Percentiles rank a stretch among this genome's conserved stretches.
Conservation (phyloP, 1,140 invertebrate genomes). For the Planococcus citri region DNA sequence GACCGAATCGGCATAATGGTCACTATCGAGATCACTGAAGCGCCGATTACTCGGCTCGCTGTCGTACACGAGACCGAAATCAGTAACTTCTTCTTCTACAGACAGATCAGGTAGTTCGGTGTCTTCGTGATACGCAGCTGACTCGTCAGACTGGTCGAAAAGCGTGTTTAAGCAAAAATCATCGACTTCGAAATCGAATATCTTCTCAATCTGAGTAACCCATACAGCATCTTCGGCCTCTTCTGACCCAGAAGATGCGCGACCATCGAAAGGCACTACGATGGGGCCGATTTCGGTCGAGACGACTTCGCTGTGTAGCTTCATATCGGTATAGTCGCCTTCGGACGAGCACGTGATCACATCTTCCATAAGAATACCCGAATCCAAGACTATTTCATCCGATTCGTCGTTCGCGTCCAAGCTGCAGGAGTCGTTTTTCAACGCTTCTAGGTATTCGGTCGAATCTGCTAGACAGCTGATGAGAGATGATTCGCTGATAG, state of each 20-base stretch:
- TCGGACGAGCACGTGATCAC: background rate
- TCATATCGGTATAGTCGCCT: background rate
- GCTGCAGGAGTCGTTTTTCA: background rate
- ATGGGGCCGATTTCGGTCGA: background rate
- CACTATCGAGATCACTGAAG: too few relatives aligned
- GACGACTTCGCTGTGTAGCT: background rate
- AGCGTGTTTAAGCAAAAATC: background rate
- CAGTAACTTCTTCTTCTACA: too few relatives aligned
- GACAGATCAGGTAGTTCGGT: too few relatives aligned
- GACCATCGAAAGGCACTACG: too few relatives aligned
- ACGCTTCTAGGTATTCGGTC: background rate
- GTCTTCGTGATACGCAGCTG: too few relatives aligned
- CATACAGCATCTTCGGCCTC: background rate
- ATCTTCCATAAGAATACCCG: background rate
- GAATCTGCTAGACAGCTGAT: background rate
- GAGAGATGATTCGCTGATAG: background rate
- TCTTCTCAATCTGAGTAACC: background rate
- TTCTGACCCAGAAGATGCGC: background rate
- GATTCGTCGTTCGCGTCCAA: background rate
- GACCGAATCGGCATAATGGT: too few relatives aligned
- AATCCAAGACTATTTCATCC: background rate
- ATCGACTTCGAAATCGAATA: background rate
- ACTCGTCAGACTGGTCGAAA: background rate
- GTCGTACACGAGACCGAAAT: too few relatives aligned
- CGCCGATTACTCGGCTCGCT: too few relatives aligned